Conservation (phyloP, 1,140 invertebrate genomes). For the Temnothorax longispinosus region DNA sequence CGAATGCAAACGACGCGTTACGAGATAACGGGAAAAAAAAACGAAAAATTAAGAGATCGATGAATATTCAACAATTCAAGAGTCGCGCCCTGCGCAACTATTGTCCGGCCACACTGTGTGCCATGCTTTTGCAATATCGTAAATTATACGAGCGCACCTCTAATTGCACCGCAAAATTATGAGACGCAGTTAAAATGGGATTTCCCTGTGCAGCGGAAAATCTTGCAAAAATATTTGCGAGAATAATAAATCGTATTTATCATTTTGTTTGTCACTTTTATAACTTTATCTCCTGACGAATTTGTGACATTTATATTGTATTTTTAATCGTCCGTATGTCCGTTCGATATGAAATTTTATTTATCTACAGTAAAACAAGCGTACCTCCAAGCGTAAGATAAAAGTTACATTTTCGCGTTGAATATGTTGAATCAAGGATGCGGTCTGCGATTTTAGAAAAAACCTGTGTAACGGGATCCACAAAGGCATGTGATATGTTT, state of each 20-base stretch:
- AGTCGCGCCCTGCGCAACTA: not conserved
- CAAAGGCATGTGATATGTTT: not conserved
- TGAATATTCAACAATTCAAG: constrained; percentile 45
- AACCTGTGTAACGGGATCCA: not conserved
- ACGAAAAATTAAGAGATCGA: not conserved
- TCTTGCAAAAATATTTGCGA: not conserved
- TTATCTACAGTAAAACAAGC: not conserved
- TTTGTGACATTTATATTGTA: not conserved
- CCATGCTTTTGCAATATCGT: not conserved
- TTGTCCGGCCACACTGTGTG: not conserved
- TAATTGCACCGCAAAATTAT: constrained; percentile 23
- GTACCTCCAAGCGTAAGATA: not conserved
- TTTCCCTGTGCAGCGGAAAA: not conserved
- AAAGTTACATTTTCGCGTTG: not conserved
- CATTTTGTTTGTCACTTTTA: not conserved
- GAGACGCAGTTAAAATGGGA: not conserved
- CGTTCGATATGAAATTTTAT: not conserved
- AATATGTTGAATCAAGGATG: not conserved
- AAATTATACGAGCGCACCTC: not conserved
- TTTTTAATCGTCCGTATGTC: not conserved
- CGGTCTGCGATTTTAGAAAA: not conserved
- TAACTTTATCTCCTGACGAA: not conserved
- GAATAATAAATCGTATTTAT: not conserved
- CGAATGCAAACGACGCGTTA: constrained; percentile 37
- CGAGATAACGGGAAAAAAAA: not conserved